Conservation (phyloP, 2,888 invertebrate genomes). For the Alitta virens region DNA sequence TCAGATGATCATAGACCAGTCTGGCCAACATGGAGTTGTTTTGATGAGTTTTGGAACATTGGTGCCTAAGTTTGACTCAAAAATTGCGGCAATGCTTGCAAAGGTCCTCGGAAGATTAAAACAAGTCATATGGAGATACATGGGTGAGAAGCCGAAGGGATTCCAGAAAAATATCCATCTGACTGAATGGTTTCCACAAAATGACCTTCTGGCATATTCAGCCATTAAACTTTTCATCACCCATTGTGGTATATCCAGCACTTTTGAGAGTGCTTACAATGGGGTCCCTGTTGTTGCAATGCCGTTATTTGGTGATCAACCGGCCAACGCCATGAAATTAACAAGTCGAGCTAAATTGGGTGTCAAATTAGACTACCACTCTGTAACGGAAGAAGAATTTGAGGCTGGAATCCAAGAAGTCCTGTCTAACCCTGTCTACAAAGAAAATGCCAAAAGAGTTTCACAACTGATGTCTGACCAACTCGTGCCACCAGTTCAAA, state of each 20-base stretch:
- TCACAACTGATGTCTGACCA: constrained; percentile 1
- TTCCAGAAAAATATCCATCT: constrained; percentile 3
- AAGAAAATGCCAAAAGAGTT: constrained; percentile 4
- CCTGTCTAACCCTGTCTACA: background rate
- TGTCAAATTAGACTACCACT: background rate
- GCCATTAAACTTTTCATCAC: constrained; percentile 9
- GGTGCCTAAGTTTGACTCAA: background rate
- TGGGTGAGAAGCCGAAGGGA: background rate
- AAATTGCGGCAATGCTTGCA: constrained; percentile 1
- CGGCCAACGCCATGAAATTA: background rate
- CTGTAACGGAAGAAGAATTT: background rate
- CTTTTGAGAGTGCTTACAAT: constrained; percentile 2
- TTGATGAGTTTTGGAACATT: constrained; percentile 12
- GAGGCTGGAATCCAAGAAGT: background rate
- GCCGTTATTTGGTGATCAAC: constrained; percentile 8
- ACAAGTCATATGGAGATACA: constrained; percentile 10
- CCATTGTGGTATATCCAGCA: constrained; percentile 13
- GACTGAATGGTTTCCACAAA: constrained; percentile 10
- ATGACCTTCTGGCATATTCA: constrained; percentile 9
- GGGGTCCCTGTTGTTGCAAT: constrained; percentile 14
- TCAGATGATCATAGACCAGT: background rate
- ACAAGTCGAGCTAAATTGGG: constrained; percentile 7
- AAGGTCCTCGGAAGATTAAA: background rate
- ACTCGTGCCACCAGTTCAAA: background rate
- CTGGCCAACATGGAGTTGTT: constrained; percentile 14